Evolutionary conservation across 2,113 vertebrate genomes (phyloP).

Genomic region (Heterotilapia buettikoferi): DNA sequence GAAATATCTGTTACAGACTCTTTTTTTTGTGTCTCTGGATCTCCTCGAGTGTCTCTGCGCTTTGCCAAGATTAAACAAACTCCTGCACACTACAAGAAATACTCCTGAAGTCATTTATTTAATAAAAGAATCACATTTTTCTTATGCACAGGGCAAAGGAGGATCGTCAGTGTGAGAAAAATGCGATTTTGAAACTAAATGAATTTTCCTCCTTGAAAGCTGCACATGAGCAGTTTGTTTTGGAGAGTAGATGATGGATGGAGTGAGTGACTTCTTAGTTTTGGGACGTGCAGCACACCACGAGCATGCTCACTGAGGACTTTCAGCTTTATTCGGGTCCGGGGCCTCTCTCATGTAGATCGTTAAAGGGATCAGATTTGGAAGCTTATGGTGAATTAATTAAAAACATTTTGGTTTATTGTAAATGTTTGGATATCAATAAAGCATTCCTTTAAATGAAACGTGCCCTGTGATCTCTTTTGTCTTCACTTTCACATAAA

Average conservation of each 20-base stretch:
- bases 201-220: neutral
- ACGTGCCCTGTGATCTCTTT: neutral
- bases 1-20: neutral
- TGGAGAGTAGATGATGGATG: neutral
- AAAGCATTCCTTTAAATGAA: conserved; percentile 76
- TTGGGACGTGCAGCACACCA: conserved; percentile 12
- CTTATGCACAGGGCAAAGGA: neutral
- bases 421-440: conserved; percentile 73
- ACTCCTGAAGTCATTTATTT: neutral
- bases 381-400: conserved; percentile 22
- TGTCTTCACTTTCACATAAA: neutral
- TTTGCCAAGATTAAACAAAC: neutral
- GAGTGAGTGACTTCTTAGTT: neutral
- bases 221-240: neutral
- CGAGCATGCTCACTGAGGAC: neutral
- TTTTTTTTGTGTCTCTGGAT: neutral
- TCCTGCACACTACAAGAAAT: neutral
- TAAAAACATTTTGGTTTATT: conserved; percentile 47
- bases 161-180: neutral
- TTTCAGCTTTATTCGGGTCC: conserved; percentile 32
- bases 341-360: conserved; percentile 21
- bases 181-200: neutral
- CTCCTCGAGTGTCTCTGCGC: neutral
- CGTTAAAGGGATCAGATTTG: conserved; percentile 51
- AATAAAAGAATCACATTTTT: neutral